Conservation (phyloP, 2,113 vertebrate species). For the Vulpes vulpes region DNA sequence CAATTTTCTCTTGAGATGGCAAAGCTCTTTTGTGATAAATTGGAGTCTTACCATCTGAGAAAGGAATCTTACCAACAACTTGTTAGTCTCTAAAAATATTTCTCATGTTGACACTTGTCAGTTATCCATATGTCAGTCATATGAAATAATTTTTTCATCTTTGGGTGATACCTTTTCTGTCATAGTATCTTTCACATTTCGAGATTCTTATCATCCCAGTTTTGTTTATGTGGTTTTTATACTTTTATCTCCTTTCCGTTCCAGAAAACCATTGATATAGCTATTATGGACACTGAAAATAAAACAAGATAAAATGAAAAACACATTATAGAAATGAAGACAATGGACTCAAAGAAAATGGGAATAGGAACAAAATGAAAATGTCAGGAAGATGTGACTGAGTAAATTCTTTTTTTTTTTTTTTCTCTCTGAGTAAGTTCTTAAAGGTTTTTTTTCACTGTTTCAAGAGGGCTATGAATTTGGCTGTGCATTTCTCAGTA, state of each 20-base stretch:
- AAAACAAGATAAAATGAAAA: conserved; percentile 4
- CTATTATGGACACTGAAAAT: not conserved
- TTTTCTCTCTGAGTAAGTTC: no score
- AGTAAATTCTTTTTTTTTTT: not conserved
- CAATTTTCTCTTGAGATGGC: not conserved
- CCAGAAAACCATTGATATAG: not conserved
- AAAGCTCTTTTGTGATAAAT: not conserved
- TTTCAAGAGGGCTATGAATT: not conserved
- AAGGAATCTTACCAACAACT: not conserved
- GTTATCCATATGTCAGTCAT: not conserved
- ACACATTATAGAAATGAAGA: not conserved
- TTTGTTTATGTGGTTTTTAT: not conserved
- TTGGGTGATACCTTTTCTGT: not conserved
- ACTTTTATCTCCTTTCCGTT: not conserved
- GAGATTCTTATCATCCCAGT: not conserved
- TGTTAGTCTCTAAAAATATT: conserved; percentile 56
- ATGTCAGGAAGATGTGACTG: not conserved
- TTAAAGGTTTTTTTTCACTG: not conserved
- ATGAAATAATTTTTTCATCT: not conserved
- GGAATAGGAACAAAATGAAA: not conserved
- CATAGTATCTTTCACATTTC: not conserved
- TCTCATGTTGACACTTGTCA: not conserved
- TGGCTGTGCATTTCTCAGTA: not conserved
- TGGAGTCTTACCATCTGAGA: not conserved
- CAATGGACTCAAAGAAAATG: not conserved